phyloP scores from a whole-genome alignment of 92 coral and sea anemone genomes.

The Epizoanthus illoricatus region DNA sequence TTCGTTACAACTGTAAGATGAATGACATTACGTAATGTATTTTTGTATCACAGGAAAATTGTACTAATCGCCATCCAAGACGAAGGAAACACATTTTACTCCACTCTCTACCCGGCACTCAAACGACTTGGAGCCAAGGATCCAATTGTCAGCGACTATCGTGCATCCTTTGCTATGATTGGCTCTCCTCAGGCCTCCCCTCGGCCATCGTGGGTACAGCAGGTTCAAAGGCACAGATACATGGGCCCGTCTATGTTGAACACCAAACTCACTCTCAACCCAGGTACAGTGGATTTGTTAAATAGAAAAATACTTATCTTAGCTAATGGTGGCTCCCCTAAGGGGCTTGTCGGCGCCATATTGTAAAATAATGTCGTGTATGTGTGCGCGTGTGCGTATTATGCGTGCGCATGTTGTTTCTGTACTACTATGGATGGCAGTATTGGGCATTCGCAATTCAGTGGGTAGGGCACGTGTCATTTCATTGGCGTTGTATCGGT shows the following conservation, averaged over 20 bases:
- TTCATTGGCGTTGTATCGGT: too few relatives aligned
- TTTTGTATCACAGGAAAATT: constrained; percentile 34
- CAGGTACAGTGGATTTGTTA: not conserved
- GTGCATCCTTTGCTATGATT: constrained; percentile 48
- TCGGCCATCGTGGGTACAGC: constrained; percentile 47
- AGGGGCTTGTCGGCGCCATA: too few relatives aligned
- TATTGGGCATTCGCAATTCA: too few relatives aligned
- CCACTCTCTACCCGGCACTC: constrained; percentile 30
- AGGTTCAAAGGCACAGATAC: constrained; percentile 32
- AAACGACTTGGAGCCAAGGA: constrained; percentile 39
- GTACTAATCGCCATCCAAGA: constrained; percentile 58
- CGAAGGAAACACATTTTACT: constrained; percentile 31
- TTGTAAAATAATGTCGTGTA: too few relatives aligned
- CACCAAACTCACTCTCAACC: not conserved
- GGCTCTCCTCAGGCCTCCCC: constrained; percentile 35
- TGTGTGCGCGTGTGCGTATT: too few relatives aligned
- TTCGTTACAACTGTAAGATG: too few relatives aligned
- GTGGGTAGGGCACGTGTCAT: too few relatives aligned
- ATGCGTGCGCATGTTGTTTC: too few relatives aligned
- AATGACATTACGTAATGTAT: not conserved
- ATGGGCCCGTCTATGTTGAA: constrained; percentile 38
- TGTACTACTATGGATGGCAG: too few relatives aligned
- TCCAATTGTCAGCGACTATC: constrained; percentile 34
- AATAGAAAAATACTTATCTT: too few relatives aligned
- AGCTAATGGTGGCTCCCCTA: too few relatives aligned